These are phyloP conservation scores for Aphaenogaster floridana DNA, from an alignment of 1,140 invertebrate genomes.

Conservation along the genomic window DNA sequence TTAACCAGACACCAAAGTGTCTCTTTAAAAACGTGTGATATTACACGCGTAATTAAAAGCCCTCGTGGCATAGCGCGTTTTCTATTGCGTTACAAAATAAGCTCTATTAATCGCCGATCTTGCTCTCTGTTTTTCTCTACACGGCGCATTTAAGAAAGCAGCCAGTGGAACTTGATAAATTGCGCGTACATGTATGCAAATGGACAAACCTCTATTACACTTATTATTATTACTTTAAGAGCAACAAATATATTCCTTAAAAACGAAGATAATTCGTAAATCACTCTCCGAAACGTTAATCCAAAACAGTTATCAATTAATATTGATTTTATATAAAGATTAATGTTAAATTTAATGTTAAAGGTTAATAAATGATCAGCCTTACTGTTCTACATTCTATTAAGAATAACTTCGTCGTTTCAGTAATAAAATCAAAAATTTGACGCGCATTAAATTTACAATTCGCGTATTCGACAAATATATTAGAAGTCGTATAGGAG, in stretches of 20 bases:
- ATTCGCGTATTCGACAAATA: neutral
- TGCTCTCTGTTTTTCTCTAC: neutral
- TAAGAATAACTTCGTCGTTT: neutral
- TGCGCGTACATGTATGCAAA: slow-evolving; percentile 25
- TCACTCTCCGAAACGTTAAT: neutral
- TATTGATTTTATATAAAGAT: neutral
- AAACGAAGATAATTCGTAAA: neutral
- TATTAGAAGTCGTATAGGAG: neutral
- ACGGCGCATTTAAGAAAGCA: neutral
- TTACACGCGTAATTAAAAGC: slow-evolving; percentile 59
- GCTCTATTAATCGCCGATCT: slow-evolving; percentile 46
- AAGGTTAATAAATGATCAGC: neutral
- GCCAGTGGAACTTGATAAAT: slow-evolving; percentile 42
- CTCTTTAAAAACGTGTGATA: slow-evolving; percentile 33
- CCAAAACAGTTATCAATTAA: neutral
- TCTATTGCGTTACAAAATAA: slow-evolving; percentile 17
- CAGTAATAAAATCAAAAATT: neutral
- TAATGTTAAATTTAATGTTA: neutral
- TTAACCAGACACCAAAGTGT: slow-evolving; percentile 39
- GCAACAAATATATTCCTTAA: neutral
- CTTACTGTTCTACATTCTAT: neutral
- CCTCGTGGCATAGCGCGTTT: neutral
- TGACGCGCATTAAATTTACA: neutral
- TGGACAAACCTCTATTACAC: neutral
- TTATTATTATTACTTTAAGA: slow-evolving; percentile 12